Conservation (phyloP, 1,140 invertebrate species). For the Drosophila pallidifrons region DNA sequence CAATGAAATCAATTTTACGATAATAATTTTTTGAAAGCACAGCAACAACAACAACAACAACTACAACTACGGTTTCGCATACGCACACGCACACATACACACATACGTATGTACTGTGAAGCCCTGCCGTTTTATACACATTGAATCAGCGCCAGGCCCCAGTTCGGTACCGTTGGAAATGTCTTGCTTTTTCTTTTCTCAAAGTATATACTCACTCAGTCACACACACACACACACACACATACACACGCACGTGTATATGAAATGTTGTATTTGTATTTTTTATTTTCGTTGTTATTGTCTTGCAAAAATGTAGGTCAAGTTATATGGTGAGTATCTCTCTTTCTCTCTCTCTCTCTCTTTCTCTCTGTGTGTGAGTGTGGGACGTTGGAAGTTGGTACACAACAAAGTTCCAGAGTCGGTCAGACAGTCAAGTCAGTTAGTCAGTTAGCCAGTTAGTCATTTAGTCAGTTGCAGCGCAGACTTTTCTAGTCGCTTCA, state of each 20-base stretch:
- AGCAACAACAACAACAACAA: conserved; percentile 36
- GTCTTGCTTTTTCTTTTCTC: conserved; percentile 82
- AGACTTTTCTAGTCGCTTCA: conserved; percentile 79
- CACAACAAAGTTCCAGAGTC: conserved; percentile 40
- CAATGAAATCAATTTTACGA: conserved; percentile 84
- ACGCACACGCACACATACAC: conserved; percentile 2
- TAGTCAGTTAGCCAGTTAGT: conserved; percentile 44
- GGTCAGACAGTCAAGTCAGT: conserved; percentile 22
- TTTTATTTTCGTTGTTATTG: conserved; percentile 78
- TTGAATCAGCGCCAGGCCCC: conserved; percentile 67
- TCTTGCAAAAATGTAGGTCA: conserved; percentile 81
- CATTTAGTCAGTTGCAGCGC: conserved; percentile 46
- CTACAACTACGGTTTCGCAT: conserved; percentile 11
- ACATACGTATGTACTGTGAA: conserved; percentile 48
- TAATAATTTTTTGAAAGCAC: conserved; percentile 77
- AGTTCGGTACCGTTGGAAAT: conserved; percentile 76
- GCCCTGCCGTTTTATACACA: conserved; percentile 74
- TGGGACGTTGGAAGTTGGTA: conserved; percentile 62
- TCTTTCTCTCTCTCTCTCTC: not conserved
- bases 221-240: conserved; percentile 22
- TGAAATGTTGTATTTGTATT: conserved; percentile 55
- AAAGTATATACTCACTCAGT: conserved; percentile 26
- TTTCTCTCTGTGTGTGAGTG: conserved; percentile 34
- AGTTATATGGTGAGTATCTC: conserved; percentile 68
- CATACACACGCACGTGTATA: conserved; percentile 3